These are phyloP conservation scores for Cataglyphis cursor DNA, from an alignment of 2,888 invertebrate genomes.

Conservation along the genomic window DNA sequence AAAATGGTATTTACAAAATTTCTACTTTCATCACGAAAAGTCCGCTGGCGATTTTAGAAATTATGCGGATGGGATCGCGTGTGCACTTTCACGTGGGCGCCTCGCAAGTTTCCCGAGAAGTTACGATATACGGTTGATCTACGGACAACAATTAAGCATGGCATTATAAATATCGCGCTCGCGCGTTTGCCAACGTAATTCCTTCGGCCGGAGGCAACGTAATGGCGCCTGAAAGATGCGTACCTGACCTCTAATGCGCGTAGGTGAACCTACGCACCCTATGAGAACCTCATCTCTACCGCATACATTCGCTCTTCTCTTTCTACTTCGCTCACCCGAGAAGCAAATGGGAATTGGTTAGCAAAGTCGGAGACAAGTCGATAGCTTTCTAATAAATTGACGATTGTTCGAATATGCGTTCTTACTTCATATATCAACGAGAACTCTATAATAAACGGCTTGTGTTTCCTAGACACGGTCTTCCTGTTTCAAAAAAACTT, in stretches of 20 bases:
- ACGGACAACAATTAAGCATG: slow-evolving; percentile 81
- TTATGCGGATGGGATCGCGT: slow-evolving; percentile 67
- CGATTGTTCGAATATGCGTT: slow-evolving; percentile 30
- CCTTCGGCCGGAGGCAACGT: slow-evolving; percentile 73
- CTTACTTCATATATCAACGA: slow-evolving; percentile 41
- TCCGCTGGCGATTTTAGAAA: slow-evolving; percentile 68
- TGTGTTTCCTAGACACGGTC: slow-evolving; percentile 22
- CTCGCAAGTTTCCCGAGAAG: slow-evolving; percentile 73
- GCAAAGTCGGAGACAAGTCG: slow-evolving; percentile 62
- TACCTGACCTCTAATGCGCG: slow-evolving; percentile 62
- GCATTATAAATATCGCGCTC: slow-evolving; percentile 78
- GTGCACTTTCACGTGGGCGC: slow-evolving; percentile 75
- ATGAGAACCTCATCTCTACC: slow-evolving; percentile 61
- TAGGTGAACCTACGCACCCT: slow-evolving; percentile 78
- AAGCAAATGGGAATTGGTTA: slow-evolving; percentile 42
- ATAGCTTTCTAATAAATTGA: slow-evolving; percentile 46
- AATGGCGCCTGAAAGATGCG: slow-evolving; percentile 75
- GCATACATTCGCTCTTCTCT: slow-evolving; percentile 11
- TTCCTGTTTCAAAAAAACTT: slow-evolving; percentile 2
- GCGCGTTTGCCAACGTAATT: slow-evolving; percentile 70
- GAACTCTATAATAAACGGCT: slow-evolving; percentile 17
- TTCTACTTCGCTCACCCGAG: slow-evolving; percentile 4
- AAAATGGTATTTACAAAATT: slow-evolving; percentile 33
- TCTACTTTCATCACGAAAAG: slow-evolving; percentile 46
- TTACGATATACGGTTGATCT: slow-evolving; percentile 79